Evolutionary conservation across 2,888 invertebrate genomes (phyloP).

Genomic region (Capitulum mitella): DNA sequence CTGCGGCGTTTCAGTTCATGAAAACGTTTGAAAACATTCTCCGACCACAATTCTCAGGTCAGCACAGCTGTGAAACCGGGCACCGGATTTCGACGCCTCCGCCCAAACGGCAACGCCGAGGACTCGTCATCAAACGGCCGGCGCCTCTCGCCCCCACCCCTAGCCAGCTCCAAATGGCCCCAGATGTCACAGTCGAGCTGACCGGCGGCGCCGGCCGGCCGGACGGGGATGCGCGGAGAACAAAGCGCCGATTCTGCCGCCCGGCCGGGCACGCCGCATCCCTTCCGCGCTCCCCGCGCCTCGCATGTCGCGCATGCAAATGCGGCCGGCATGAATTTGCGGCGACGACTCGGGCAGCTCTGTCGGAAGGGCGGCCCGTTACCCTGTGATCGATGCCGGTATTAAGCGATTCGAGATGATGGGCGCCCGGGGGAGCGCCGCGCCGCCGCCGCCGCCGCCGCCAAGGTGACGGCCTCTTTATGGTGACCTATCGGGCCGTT

Average conservation of each 20-base stretch:
- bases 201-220: no score
- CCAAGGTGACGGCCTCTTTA: neutral
- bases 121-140: no score
- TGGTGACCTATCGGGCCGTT: neutral
- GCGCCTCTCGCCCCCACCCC: no score
- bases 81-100: no score
- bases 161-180: no score
- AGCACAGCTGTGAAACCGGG: no score
- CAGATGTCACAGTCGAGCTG: no score
- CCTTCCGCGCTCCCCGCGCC: neutral
- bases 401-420: slow-evolving; percentile 1
- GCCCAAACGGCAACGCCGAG: no score
- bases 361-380: neutral
- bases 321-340: neutral
- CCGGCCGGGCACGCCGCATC: no score
- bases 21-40: no score
- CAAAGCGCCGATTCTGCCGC: neutral
- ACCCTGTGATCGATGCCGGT: neutral
- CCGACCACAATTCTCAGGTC: no score
- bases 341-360: neutral
- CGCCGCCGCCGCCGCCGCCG: neutral
- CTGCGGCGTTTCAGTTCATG: no score
- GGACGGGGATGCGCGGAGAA: neutral
- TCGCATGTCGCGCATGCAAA: neutral
- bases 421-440: neutral